phyloP scores from a whole-genome alignment of 2,797 vertebrate genomes.

The Cyprinella venusta region DNA sequence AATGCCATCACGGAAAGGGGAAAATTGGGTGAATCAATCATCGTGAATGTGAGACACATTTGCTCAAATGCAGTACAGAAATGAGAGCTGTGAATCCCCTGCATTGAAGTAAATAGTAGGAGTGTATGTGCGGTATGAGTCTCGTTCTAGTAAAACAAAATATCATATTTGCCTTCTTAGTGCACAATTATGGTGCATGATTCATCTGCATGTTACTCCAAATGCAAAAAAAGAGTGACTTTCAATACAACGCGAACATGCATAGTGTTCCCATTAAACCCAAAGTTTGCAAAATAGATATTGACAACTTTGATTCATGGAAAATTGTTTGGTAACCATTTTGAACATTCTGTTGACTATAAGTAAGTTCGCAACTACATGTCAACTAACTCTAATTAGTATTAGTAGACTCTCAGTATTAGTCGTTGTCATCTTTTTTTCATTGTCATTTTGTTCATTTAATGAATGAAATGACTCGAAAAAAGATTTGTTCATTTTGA shows the following conservation, averaged over 20 bases:
- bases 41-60: slow-evolving; percentile 6
- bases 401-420: too few relatives aligned
- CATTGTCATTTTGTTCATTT: too few relatives aligned
- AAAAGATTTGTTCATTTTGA: too few relatives aligned
- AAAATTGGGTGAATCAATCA: slow-evolving; percentile 35
- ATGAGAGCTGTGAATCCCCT: background rate
- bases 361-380: too few relatives aligned
- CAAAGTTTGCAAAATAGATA: background rate
- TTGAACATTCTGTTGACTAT: too few relatives aligned
- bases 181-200: background rate
- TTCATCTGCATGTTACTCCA: background rate
- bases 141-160: background rate
- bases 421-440: too few relatives aligned
- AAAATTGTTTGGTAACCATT: too few relatives aligned
- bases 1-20: slow-evolving; percentile 62
- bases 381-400: too few relatives aligned
- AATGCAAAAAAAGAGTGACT: background rate
- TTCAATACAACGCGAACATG: background rate
- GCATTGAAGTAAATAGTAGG: background rate
- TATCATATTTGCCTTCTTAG: background rate
- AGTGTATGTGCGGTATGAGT: background rate
- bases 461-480: too few relatives aligned
- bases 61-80: slow-evolving; percentile 25
- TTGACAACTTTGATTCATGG: background rate
- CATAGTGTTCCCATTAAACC: background rate